Evolutionary conservation across 2,797 vertebrate genomes (phyloP).

Genomic region (Brotula barbata): DNA sequence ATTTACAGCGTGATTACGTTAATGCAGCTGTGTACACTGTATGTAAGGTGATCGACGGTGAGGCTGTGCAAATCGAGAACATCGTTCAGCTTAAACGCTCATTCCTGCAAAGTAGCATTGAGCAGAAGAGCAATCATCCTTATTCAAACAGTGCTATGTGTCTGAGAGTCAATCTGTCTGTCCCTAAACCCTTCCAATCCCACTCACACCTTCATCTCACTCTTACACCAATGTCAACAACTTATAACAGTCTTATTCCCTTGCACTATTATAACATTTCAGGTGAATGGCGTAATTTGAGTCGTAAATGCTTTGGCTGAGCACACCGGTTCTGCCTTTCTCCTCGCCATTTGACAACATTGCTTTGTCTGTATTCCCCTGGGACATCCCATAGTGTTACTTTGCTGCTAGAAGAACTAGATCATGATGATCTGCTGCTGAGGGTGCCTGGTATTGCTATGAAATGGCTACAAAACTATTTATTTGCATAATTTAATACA

Average conservation of each 20-base stretch:
- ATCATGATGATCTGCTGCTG: too few relatives aligned
- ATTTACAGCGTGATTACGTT: too few relatives aligned
- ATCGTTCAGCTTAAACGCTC: too few relatives aligned
- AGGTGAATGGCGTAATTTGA: neutral
- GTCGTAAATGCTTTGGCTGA: neutral
- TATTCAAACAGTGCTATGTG: constrained; percentile 21
- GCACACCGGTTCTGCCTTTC: neutral
- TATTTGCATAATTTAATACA: too few relatives aligned
- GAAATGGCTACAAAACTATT: too few relatives aligned
- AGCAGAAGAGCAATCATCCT: constrained; percentile 4
- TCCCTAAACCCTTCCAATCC: constrained; percentile 1
- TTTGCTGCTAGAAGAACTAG: neutral
- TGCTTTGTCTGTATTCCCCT: neutral
- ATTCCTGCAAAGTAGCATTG: neutral
- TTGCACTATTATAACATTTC: too few relatives aligned
- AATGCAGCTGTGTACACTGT: too few relatives aligned
- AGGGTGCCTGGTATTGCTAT: too few relatives aligned
- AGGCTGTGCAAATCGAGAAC: too few relatives aligned
- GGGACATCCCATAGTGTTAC: constrained; percentile 4
- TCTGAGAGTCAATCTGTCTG: neutral
- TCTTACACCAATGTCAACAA: neutral
- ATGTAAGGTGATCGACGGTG: too few relatives aligned
- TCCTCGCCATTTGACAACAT: neutral
- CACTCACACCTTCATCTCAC: neutral
- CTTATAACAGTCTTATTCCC: too few relatives aligned